Evolutionary conservation across 2,797 vertebrate species (phyloP), one percentile per base, ranked within the genome.

Genomic region (Syndactyla subalaris): DNA sequence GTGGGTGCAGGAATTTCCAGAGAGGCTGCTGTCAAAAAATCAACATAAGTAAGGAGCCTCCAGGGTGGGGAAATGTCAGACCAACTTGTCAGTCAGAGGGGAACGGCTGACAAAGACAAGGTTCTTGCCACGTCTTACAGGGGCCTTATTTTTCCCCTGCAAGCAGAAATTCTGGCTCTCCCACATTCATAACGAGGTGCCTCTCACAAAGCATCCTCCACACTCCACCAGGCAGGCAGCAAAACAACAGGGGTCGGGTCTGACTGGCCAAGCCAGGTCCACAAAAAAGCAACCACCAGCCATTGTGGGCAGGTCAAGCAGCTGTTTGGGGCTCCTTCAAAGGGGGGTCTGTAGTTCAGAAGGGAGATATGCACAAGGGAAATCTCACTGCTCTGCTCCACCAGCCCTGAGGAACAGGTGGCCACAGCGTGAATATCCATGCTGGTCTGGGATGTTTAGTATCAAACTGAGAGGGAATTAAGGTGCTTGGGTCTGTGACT

Each of bases 81-180:
- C 21, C 45, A 49, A 11, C 55, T 86, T 63, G 39, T 63, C 48
- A 82, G 4, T 34, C 59, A 63, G 10, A 27, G 24, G 36, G 43
- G 45, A 88, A 59, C 0, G 0, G 16, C 66, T 91, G 66, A 49
- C 30, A 61, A 84, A 88, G 5, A 36, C 14, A 58, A 65, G 29
- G 34, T 41, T 55, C 54, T 71, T 78, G 48, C 55, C 58, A 18
- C 0, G 0, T 32, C 51, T 70, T 34, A 57, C 6, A 32, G 52
- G 43, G 15, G 3, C 4, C 45, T 59, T 61, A n/a, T 46, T 78
- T 76, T 46, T 38, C 16, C 45, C 23, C 29, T 14, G 0, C 38
- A 52, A 79, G 70, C 26, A 88, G 62, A 70, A 91, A 92, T 70
- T 88, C 86, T 87, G 89, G 19, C 41, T 89, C 20, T 88, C 30